Conservation (phyloP, 2,797 vertebrate species). For the Brachyalestes nurse region DNA sequence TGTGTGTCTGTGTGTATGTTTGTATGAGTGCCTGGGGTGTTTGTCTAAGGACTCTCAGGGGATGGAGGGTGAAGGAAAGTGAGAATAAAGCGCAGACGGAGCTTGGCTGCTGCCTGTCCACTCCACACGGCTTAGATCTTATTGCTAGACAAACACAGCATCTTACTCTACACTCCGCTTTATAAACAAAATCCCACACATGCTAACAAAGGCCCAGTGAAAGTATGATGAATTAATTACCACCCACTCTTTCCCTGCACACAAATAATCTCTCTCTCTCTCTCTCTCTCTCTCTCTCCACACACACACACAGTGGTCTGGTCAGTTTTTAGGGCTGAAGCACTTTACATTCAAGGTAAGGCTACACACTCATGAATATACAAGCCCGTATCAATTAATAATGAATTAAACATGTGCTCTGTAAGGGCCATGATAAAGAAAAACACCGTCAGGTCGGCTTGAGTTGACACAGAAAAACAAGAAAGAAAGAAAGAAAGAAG, state of each 20-base stretch:
- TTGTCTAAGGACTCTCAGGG: conserved; percentile 65
- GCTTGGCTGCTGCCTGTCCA: conserved; percentile 57
- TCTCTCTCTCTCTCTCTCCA: conserved; percentile 11
- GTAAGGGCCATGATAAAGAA: conserved; percentile 41
- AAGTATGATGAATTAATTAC: conserved; percentile 71
- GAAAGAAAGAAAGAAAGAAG: not conserved
- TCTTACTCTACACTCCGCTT: conserved; percentile 67
- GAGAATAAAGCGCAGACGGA: conserved; percentile 73
- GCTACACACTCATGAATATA: conserved; percentile 50
- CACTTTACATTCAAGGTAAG: conserved; percentile 55
- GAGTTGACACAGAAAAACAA: conserved; percentile 30
- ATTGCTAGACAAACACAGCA: conserved; percentile 78
- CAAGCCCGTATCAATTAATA: conserved; percentile 54
- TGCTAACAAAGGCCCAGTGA: conserved; percentile 62
- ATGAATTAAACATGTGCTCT: conserved; percentile 54
- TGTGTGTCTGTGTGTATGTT: conserved; percentile 37
- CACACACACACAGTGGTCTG: not conserved
- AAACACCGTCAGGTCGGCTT: conserved; percentile 31
- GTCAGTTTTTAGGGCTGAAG: conserved; percentile 53
- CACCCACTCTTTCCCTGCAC: conserved; percentile 39
- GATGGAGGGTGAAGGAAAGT: conserved; percentile 67
- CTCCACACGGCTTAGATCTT: conserved; percentile 73
- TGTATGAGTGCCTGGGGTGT: conserved; percentile 60
- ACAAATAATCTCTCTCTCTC: conserved; percentile 37
- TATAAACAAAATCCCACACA: conserved; percentile 69